phyloP scores from a whole-genome alignment of 1,140 invertebrate genomes.

The Tetramorium alpestre region DNA sequence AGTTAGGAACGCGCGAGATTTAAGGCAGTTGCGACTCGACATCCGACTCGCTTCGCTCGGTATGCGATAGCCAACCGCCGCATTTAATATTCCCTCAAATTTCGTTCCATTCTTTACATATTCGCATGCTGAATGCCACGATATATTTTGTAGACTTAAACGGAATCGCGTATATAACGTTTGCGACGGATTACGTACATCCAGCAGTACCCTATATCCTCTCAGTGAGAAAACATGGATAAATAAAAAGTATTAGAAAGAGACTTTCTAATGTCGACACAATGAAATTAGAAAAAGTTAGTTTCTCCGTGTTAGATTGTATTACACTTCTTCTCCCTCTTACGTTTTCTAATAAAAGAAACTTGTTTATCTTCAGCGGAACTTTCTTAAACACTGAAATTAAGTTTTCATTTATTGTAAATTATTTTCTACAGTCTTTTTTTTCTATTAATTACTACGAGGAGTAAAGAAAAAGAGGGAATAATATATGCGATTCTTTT shows the following conservation, averaged over 20 bases:
- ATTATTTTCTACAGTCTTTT: background rate
- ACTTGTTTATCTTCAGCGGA: background rate
- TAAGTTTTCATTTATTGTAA: background rate
- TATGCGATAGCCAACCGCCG: conserved; percentile 31
- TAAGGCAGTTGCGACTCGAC: conserved; percentile 50
- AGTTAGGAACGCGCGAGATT: conserved; percentile 33
- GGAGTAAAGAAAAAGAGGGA: background rate
- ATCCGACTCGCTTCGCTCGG: conserved; percentile 25
- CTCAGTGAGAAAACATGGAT: background rate
- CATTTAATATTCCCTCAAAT: conserved; percentile 53
- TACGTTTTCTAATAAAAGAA: background rate
- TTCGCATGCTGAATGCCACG: conserved; percentile 12
- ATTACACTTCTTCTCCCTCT: too few species aligned
- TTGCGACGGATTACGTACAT: background rate
- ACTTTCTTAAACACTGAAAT: background rate
- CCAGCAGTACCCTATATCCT: background rate
- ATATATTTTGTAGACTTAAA: conserved; percentile 41
- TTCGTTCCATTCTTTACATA: conserved; percentile 42
- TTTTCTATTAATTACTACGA: background rate
- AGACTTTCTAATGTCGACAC: background rate
- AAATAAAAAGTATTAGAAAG: background rate
- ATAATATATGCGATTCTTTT: conserved; percentile 10
- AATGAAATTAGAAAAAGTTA: background rate
- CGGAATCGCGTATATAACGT: background rate
- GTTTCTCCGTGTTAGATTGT: background rate